Percentiles rank a stretch among this genome's conserved stretches.
phyloP scores from a whole-genome alignment of 2,888 invertebrate genomes.

The Synergus gifuensis region DNA sequence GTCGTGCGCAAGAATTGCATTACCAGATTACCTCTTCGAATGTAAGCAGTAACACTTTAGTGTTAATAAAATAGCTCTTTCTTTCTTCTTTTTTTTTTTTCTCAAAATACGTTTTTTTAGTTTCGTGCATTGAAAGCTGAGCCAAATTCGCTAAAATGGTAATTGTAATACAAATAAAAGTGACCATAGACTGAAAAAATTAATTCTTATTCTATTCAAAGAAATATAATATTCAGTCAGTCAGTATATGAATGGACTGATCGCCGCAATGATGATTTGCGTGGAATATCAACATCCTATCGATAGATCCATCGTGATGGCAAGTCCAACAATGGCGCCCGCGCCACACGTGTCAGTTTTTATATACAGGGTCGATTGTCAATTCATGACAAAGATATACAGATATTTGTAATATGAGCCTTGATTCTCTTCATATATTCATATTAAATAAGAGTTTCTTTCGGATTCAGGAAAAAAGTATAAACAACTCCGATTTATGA shows the following conservation, averaged over 20 bases:
- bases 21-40: conserved; percentile 53
- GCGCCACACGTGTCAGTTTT: conserved; percentile 11
- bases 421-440: no score
- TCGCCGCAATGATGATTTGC: background rate
- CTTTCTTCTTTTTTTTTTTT: no score
- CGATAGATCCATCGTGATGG: conserved; percentile 23
- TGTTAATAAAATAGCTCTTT: no score
- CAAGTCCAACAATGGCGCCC: background rate
- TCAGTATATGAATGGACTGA: conserved; percentile 10
- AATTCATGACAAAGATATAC: background rate
- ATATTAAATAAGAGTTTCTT: no score
- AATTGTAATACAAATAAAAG: no score
- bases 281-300: conserved; percentile 12
- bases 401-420: background rate
- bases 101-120: no score
- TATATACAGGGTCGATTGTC: background rate
- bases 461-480: no score
- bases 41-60: background rate
- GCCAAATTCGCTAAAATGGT: no score
- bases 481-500: background rate
- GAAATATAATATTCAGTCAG: conserved; percentile 4
- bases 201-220: background rate
- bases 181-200: no score
- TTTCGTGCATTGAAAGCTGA: no score
- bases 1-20: conserved; percentile 60